Evolutionary conservation across 2,797 vertebrate genomes (phyloP).

Genomic region (Xiphophorus birchmanni): DNA sequence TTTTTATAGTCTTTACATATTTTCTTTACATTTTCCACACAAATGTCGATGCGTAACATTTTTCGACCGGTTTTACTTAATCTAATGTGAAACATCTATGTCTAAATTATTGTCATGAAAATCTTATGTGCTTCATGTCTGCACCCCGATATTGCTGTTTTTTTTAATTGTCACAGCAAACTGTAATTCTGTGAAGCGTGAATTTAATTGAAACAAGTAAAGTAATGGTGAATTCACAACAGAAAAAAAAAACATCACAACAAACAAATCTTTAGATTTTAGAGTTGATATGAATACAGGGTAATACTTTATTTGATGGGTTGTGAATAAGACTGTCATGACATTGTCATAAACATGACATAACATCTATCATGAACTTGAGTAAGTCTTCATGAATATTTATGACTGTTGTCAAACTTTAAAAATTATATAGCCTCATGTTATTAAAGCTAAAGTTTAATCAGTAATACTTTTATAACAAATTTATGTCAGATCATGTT

Average conservation of each 20-base stretch:
- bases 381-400: too few relatives aligned
- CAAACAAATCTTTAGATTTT: conserved; percentile 3
- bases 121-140: neutral
- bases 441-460: too few relatives aligned
- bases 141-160: neutral
- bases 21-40: neutral
- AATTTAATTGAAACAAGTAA: conserved; percentile 3
- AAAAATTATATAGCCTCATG: too few relatives aligned
- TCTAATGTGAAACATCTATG: neutral
- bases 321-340: too few relatives aligned
- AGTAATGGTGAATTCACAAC: neutral
- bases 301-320: too few relatives aligned
- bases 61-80: neutral
- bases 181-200: neutral
- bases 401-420: too few relatives aligned
- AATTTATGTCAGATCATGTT: too few relatives aligned
- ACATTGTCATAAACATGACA: too few relatives aligned
- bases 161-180: neutral
- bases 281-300: neutral
- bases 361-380: too few relatives aligned
- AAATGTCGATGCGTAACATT: neutral
- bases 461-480: too few relatives aligned
- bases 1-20: neutral
- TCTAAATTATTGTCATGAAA: neutral
- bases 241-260: neutral